Conservation (phyloP, 2,797 vertebrate genomes). For the Setipinna tenuifilis region DNA sequence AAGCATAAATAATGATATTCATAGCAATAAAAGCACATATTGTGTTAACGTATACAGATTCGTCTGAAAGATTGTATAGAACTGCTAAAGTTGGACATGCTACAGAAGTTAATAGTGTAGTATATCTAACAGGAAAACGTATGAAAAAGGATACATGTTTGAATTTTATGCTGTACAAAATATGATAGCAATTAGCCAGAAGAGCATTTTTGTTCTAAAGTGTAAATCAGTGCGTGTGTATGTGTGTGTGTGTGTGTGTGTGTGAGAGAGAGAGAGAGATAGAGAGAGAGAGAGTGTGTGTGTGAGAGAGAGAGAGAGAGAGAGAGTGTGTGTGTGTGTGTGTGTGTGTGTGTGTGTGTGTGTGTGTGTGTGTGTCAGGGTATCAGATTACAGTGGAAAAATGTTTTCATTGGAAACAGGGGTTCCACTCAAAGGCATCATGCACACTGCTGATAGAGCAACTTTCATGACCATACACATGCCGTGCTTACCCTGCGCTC, state of each 20-base stretch:
- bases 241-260: too few relatives aligned
- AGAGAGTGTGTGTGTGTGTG: neutral
- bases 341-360: slow-evolving; percentile 22
- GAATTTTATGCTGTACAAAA: neutral
- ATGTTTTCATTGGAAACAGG: slow-evolving; percentile 44
- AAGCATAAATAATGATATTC: neutral
- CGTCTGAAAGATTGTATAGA: neutral
- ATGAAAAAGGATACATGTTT: neutral
- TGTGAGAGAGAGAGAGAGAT: too few relatives aligned
- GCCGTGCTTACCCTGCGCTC: slow-evolving; percentile 21
- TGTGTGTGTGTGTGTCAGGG: slow-evolving; percentile 15
- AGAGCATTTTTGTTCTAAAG: neutral
- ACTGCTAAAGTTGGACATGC: neutral
- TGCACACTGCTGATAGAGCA: slow-evolving; percentile 31
- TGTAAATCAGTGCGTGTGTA: neutral
- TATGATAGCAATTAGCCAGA: neutral
- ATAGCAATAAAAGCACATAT: neutral
- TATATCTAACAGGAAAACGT: neutral
- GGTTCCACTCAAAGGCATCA: slow-evolving; percentile 32
- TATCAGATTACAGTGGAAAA: slow-evolving; percentile 5
- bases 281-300: too few relatives aligned
- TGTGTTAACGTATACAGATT: neutral
- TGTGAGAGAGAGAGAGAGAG: neutral
- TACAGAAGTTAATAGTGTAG: neutral
- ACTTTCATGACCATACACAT: slow-evolving; percentile 32